These are phyloP conservation scores for Knipowitschia caucasica DNA, from an alignment of 2,797 vertebrate species.

Conservation along the genomic window DNA sequence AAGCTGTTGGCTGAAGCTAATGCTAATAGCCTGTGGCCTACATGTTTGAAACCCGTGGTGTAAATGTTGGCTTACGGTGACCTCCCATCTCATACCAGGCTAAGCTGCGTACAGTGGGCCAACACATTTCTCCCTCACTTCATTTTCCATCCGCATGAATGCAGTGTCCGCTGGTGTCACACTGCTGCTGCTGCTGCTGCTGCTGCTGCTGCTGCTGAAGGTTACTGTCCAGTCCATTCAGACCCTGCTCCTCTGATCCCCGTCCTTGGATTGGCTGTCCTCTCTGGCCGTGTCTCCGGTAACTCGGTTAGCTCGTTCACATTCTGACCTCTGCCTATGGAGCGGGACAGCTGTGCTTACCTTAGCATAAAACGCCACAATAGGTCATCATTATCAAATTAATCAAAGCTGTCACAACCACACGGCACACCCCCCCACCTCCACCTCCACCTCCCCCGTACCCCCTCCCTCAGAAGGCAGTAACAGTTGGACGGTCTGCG, in stretches of 20 bases:
- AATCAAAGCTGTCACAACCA: conserved; percentile 71
- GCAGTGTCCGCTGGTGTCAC: background rate
- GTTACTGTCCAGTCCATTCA: conserved; percentile 69
- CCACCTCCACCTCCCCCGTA: no score
- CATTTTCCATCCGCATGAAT: conserved; percentile 4
- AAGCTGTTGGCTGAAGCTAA: no score
- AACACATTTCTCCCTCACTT: background rate
- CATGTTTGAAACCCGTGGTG: background rate
- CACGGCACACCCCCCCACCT: no score
- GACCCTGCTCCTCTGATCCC: conserved; percentile 63
- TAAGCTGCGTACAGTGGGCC: background rate
- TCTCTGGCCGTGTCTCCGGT: conserved; percentile 62
- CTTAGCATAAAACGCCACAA: conserved; percentile 70
- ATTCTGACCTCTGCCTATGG: conserved; percentile 56
- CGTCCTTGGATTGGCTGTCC: conserved; percentile 65
- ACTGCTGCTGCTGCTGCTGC: conserved; percentile 37
- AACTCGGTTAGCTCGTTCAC: conserved; percentile 74
- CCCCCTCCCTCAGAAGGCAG: conserved; percentile 45
- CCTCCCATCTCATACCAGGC: background rate
- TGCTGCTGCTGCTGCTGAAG: conserved; percentile 67
- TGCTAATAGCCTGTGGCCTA: background rate
- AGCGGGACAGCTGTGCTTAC: conserved; percentile 75
- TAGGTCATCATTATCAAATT: conserved; percentile 81
- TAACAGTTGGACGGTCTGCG: conserved; percentile 53
- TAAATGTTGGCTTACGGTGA: background rate